Evolutionary conservation across 2,888 invertebrate species (phyloP).

Genomic region (Acleris sparsana): DNA sequence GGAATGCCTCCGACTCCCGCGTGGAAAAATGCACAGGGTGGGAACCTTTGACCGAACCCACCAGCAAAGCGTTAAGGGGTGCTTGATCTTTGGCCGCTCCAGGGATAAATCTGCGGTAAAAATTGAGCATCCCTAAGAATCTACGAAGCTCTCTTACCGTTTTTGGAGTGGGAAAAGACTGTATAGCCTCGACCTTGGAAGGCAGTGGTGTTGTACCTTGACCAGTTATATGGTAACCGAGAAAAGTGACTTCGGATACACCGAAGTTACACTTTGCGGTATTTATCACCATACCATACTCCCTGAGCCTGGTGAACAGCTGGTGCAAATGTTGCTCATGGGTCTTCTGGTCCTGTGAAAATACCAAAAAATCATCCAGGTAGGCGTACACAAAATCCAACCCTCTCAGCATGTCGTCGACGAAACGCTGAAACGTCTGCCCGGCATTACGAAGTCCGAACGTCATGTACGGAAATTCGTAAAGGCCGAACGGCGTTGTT

Average conservation of each 20-base stretch:
- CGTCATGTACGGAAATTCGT: slow-evolving; percentile 49
- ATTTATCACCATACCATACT: not conserved
- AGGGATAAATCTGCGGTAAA: not conserved
- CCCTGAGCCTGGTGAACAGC: not conserved
- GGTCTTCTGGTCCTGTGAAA: not conserved
- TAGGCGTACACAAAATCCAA: not conserved
- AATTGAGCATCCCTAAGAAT: not conserved
- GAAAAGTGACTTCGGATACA: not conserved
- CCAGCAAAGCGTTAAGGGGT: not conserved
- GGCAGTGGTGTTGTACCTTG: not conserved
- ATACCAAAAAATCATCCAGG: not conserved
- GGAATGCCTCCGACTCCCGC: not conserved
- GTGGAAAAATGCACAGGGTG: too few species aligned
- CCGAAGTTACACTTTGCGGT: not conserved
- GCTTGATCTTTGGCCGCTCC: not conserved
- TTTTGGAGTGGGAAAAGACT: not conserved
- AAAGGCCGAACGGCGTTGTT: slow-evolving; percentile 35
- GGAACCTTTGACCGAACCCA: not conserved
- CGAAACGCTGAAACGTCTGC: slow-evolving; percentile 57
- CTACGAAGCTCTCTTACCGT: not conserved
- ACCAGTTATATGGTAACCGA: not conserved
- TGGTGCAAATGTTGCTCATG: not conserved
- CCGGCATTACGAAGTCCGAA: slow-evolving; percentile 61
- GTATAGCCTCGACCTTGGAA: not conserved
- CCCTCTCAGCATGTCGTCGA: not conserved